These are phyloP conservation scores for Neodiprion fabricii DNA, from an alignment of 1,140 invertebrate genomes.

Conservation along the genomic window DNA sequence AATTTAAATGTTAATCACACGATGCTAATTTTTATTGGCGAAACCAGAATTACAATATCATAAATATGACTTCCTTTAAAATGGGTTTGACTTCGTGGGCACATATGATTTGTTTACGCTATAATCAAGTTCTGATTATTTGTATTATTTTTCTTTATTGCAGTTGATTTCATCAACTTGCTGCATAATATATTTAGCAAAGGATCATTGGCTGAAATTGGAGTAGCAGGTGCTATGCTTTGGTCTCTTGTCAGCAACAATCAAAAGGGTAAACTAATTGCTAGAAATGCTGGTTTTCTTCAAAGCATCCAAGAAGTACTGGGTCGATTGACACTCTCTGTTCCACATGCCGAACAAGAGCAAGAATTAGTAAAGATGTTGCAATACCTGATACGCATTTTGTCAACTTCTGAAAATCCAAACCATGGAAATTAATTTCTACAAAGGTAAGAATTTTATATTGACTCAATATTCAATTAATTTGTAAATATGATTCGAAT, in stretches of 20 bases:
- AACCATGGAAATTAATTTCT: background rate
- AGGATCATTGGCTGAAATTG: constrained; percentile 44
- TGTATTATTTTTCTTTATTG: constrained; percentile 19
- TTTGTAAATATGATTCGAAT: background rate
- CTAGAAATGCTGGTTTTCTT: constrained; percentile 47
- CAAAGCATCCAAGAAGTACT: constrained; percentile 48
- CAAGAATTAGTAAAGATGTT: constrained; percentile 46
- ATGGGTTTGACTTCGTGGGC: no score
- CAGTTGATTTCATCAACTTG: constrained; percentile 53
- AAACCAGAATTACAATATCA: no score
- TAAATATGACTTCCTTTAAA: no score
- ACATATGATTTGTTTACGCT: no score
- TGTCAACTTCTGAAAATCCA: constrained; percentile 30
- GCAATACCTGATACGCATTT: constrained; percentile 45
- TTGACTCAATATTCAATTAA: background rate
- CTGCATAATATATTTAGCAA: constrained; percentile 44
- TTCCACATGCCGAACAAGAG: constrained; percentile 35
- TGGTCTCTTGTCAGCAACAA: constrained; percentile 55
- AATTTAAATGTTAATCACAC: no score
- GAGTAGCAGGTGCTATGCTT: constrained; percentile 44
- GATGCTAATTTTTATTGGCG: no score
- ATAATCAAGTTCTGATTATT: no score
- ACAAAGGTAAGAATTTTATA: background rate
- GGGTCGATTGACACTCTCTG: constrained; percentile 40
- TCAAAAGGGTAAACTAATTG: constrained; percentile 55